Conservation (phyloP, 2,113 vertebrate genomes). For the Cepphus grylle region DNA sequence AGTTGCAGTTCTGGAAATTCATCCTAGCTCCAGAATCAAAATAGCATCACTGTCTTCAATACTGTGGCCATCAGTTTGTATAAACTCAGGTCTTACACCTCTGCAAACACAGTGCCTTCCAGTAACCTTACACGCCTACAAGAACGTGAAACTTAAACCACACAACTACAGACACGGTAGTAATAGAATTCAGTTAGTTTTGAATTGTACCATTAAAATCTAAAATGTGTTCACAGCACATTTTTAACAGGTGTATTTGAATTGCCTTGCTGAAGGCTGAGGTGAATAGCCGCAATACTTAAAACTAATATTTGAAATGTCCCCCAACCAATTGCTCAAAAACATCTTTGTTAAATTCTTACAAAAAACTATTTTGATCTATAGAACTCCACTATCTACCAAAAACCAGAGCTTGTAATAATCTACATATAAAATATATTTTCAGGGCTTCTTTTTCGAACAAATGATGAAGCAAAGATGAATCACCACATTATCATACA, state of each 20-base stretch:
- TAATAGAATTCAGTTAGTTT: neutral
- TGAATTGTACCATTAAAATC: neutral
- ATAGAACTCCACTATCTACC: neutral
- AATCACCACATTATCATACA: neutral
- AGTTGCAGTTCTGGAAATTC: neutral
- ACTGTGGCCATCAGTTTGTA: neutral
- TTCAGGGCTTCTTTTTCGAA: neutral
- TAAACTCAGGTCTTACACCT: neutral
- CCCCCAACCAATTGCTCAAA: neutral
- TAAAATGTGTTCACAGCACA: neutral
- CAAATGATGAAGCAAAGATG: neutral
- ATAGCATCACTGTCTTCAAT: neutral
- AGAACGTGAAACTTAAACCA: neutral
- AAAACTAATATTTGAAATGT: neutral
- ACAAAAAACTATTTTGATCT: neutral
- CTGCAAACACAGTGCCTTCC: neutral
- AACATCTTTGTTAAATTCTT: neutral
- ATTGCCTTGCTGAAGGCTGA: neutral
- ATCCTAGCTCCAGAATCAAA: neutral
- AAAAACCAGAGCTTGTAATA: neutral
- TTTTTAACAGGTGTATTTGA: neutral
- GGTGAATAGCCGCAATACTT: neutral
- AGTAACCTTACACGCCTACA: neutral
- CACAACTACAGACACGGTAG: neutral
- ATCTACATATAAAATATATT: neutral